Percentiles rank a stretch among this genome's conserved stretches.
These are phyloP conservation scores for Phyllostomus discolor DNA, from an alignment of 2,113 vertebrate genomes.

Conservation along the genomic window DNA sequence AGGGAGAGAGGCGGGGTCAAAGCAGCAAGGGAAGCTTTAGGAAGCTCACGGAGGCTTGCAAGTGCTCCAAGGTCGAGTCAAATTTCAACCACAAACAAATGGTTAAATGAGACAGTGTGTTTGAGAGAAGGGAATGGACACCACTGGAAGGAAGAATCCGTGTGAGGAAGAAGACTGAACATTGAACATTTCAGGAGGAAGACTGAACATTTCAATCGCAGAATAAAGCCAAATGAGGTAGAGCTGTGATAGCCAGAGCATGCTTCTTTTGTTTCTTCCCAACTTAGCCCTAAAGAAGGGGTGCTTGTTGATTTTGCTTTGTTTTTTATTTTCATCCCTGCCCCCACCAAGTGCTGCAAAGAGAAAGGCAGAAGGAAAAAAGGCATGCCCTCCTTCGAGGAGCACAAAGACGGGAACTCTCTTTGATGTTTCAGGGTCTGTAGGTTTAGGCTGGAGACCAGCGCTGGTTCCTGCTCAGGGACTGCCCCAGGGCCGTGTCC, in stretches of 20 bases:
- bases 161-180: background rate
- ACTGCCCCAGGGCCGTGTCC: background rate
- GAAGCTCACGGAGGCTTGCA: background rate
- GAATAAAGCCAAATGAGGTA: background rate
- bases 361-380: background rate
- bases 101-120: background rate
- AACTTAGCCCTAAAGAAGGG: constrained; percentile 1
- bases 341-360: constrained; percentile 19
- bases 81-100: constrained; percentile 1
- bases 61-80: background rate
- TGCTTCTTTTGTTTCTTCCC: background rate
- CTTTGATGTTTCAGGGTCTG: background rate
- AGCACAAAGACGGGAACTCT: background rate
- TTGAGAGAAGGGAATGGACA: background rate
- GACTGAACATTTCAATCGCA: background rate
- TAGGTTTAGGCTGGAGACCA: background rate
- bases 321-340: constrained; percentile 7
- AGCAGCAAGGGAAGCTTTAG: background rate
- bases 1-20: background rate
- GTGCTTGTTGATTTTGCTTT: background rate
- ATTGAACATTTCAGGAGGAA: background rate
- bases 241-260: background rate
- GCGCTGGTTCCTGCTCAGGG: background rate
- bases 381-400: background rate
- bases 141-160: background rate